Evolutionary conservation across 2,888 invertebrate genomes (phyloP).

Genomic region (Pachymerium ferrugineum): DNA sequence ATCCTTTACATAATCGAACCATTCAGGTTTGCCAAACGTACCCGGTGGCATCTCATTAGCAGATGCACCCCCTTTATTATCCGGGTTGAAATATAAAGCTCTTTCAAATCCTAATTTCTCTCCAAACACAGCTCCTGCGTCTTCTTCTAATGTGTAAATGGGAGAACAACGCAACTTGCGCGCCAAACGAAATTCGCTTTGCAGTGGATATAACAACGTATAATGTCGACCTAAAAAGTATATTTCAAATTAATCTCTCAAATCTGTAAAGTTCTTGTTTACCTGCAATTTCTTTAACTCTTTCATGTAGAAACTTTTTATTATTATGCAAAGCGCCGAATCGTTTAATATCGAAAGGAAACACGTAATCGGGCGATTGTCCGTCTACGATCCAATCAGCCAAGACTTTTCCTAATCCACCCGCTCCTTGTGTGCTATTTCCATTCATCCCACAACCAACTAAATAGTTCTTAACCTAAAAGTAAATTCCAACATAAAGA

Average conservation of each 20-base stretch:
- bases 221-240: constrained; percentile 50
- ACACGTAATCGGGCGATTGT: constrained; percentile 56
- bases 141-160: constrained; percentile 61
- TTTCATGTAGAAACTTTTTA: constrained; percentile 54
- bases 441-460: constrained; percentile 69
- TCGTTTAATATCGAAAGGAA: constrained; percentile 60
- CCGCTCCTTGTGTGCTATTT: constrained; percentile 63
- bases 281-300: constrained; percentile 62
- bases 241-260: not conserved
- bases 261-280: constrained; percentile 41
- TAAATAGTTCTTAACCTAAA: constrained; percentile 61
- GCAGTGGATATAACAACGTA: constrained; percentile 42
- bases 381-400: constrained; percentile 65
- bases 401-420: constrained; percentile 62
- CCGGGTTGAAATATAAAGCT: constrained; percentile 61
- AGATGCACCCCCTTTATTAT: constrained; percentile 50
- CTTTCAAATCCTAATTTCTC: constrained; percentile 67
- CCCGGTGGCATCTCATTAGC: constrained; percentile 56
- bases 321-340: constrained; percentile 64
- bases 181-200: constrained; percentile 56
- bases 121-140: constrained; percentile 61
- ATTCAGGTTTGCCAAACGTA: constrained; percentile 63
- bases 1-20: constrained; percentile 62
- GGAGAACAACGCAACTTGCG: constrained; percentile 61
- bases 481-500: not conserved